Evolutionary conservation across 2,797 vertebrate species (phyloP).

Genomic region (Danio albolineatus): DNA sequence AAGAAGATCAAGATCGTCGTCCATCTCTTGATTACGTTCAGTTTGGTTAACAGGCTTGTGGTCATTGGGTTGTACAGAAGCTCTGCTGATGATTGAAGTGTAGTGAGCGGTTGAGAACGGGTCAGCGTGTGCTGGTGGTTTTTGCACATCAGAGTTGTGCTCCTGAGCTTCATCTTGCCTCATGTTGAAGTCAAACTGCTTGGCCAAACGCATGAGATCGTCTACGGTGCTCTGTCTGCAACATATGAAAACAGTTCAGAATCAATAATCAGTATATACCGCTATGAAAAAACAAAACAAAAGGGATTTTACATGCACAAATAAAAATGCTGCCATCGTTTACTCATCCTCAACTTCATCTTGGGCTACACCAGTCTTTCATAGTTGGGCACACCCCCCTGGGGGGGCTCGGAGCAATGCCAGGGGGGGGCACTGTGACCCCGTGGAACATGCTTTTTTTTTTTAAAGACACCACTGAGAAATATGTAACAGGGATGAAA

Average conservation of each 20-base stretch:
- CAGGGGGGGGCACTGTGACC: too few relatives aligned
- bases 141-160: constrained; percentile 44
- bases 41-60: constrained; percentile 44
- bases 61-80: constrained; percentile 49
- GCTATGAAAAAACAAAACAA: too few relatives aligned
- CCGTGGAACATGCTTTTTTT: too few relatives aligned
- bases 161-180: constrained; percentile 76
- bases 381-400: too few relatives aligned
- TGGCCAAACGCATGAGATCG: constrained; percentile 90
- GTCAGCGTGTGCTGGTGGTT: constrained; percentile 44
- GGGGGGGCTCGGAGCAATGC: too few relatives aligned
- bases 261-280: neutral
- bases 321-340: too few relatives aligned
- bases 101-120: constrained; percentile 33
- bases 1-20: constrained; percentile 83
- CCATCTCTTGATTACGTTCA: constrained; percentile 71
- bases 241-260: constrained; percentile 27
- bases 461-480: too few relatives aligned
- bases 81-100: constrained; percentile 55
- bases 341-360: too few relatives aligned
- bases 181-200: constrained; percentile 93
- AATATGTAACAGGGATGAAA: too few relatives aligned
- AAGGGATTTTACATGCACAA: too few relatives aligned
- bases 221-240: constrained; percentile 82
- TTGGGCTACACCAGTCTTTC: too few relatives aligned